phyloP scores from a whole-genome alignment of 2,113 vertebrate genomes.

The Rafetus swinhoei region DNA sequence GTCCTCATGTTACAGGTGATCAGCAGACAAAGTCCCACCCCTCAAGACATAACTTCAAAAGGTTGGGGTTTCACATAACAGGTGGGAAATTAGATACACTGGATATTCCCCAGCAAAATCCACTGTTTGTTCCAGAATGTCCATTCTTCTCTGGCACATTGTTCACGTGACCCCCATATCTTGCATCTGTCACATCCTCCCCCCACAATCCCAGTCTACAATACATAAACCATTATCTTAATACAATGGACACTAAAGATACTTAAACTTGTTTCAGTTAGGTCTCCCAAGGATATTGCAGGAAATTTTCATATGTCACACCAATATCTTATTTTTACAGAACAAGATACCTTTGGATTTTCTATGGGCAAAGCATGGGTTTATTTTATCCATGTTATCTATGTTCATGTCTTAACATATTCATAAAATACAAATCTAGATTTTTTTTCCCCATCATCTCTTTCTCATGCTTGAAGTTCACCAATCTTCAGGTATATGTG shows the following conservation, averaged over 20 bases:
- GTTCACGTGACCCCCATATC: background rate
- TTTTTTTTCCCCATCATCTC: background rate
- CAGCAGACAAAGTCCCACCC: background rate
- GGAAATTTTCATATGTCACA: background rate
- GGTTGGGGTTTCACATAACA: too few species aligned
- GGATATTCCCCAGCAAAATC: too few species aligned
- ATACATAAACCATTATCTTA: background rate
- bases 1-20: background rate
- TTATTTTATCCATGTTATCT: background rate
- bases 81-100: too few species aligned
- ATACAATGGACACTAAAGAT: background rate
- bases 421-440: background rate
- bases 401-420: background rate
- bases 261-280: background rate
- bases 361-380: fast-evolving
- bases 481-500: background rate
- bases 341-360: background rate
- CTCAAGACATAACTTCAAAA: too few species aligned
- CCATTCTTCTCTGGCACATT: background rate
- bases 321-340: background rate
- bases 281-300: background rate
- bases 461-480: background rate
- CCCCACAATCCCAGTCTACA: background rate
- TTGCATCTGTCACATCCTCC: background rate
- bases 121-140: background rate